Conservation (phyloP, 2,797 vertebrate species). For the Danio albolineatus region DNA sequence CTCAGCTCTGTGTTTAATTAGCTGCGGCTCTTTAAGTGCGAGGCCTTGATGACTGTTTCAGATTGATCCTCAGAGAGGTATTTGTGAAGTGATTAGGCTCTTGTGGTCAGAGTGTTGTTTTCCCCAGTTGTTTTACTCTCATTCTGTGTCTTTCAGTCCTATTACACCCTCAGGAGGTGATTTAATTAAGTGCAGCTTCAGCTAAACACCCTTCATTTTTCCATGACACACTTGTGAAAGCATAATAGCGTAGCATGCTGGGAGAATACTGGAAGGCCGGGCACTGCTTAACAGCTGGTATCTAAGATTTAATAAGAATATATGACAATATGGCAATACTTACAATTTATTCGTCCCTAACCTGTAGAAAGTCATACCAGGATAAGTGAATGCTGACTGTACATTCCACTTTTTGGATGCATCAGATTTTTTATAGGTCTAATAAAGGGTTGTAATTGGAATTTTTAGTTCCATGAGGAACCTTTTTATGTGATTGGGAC, state of each 20-base stretch:
- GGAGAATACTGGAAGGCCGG: neutral
- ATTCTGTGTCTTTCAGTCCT: constrained; percentile 3
- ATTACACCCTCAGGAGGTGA: constrained; percentile 5
- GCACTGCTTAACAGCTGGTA: neutral
- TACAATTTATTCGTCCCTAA: neutral
- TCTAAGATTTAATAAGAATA: neutral
- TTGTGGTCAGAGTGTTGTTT: neutral
- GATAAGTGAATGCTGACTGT: neutral
- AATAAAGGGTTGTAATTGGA: no score
- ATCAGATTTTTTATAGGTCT: no score
- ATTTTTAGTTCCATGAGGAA: no score
- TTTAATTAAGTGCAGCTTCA: constrained; percentile 26
- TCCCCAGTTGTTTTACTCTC: neutral
- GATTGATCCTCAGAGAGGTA: constrained; percentile 20
- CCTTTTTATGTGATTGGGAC: no score
- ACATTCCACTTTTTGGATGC: no score
- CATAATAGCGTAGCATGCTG: neutral
- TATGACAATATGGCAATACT: neutral
- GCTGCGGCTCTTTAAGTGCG: neutral
- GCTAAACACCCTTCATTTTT: constrained; percentile 21
- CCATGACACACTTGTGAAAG: constrained; percentile 38
- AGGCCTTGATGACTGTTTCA: constrained; percentile 30
- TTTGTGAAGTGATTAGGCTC: constrained; percentile 16
- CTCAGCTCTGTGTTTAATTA: constrained; percentile 42
- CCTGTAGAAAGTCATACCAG: no score